Conservation (phyloP, 2,113 vertebrate genomes). For the Lampris megalopsis region DNA sequence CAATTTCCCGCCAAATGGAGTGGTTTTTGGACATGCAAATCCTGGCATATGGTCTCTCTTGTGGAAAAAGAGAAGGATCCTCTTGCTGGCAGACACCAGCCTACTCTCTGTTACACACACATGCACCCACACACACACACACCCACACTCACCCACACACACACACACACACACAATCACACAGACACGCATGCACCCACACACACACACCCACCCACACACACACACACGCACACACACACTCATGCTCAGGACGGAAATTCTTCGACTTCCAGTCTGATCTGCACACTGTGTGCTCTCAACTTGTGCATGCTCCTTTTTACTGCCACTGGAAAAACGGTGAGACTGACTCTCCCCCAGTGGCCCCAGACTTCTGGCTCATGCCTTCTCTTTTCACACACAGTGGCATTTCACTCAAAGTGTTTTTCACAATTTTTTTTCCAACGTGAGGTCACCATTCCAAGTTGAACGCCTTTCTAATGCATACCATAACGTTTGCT, state of each 20-base stretch:
- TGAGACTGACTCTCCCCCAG: slow-evolving; percentile 41
- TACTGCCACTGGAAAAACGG: slow-evolving; percentile 68
- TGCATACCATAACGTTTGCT: slow-evolving; percentile 14
- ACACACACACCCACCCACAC: slow-evolving; percentile 24
- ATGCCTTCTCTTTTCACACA: slow-evolving; percentile 54
- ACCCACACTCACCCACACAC: not conserved
- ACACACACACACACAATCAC: not conserved
- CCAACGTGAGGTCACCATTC: slow-evolving; percentile 18
- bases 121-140: slow-evolving; percentile 11
- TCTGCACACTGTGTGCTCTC: slow-evolving; percentile 59
- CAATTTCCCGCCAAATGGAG: slow-evolving; percentile 54
- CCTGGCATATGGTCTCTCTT: slow-evolving; percentile 65
- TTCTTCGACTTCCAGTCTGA: slow-evolving; percentile 72
- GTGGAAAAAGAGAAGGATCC: slow-evolving; percentile 70
- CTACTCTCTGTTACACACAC: slow-evolving; percentile 34
- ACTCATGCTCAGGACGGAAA: slow-evolving; percentile 57
- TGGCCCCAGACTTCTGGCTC: slow-evolving; percentile 55
- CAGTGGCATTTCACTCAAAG: slow-evolving; percentile 10
- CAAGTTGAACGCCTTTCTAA: slow-evolving; percentile 10
- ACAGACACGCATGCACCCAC: slow-evolving; percentile 11
- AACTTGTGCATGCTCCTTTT: slow-evolving; percentile 49
- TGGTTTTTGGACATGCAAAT: slow-evolving; percentile 67
- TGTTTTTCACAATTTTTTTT: not conserved
- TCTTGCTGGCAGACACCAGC: slow-evolving; percentile 61
- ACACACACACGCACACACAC: not conserved